Evolutionary conservation across 1,140 invertebrate species (phyloP), one percentile per base, ranked within the genome.

Genomic region (Pogonomyrmex barbatus): DNA sequence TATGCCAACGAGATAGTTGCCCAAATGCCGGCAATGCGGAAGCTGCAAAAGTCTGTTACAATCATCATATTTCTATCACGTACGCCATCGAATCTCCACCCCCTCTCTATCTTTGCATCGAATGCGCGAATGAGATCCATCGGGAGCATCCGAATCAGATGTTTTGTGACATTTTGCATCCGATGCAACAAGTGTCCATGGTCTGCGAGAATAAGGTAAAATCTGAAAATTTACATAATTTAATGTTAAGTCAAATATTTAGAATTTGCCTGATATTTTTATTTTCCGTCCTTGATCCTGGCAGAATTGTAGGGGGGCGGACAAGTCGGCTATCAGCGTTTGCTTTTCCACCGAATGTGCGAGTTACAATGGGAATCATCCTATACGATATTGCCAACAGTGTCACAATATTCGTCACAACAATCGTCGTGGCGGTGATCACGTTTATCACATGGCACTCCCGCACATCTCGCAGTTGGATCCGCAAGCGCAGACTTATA

Each of bases 281-380:
- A 62, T 24, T 1, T 62, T 42, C 4, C 3, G 33, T 14, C 63
- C 17, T 47, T 12, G 0, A 30, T 24, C 6, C 24, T 24, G 24
- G 24, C 24, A 99, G 98, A 99, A 99, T 93, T 99, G 99, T 94
- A 96, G 98, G 77, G 98, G 98, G 0, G 96, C 96, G 10, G 98
- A 99, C 86, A 99, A 99, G 94, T 97, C 98, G n/a, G 99, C 99
- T 1, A 97, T 99, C 73, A 98, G 98, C 24, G 98, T 99, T 45
- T 99, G 99, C 93, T 99, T 99, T 95, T 98, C 98, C 12, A 97
- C 97, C 58, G 99, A 99, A 94, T 99, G 99, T 95, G 98, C 98
- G 17, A 98, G 97, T 93, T 99, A 98, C 91, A 99, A 99, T 94
- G 97, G 98, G 33, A 99, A 99, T 93, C 97, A 98, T 93, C 99